Evolutionary conservation across 2,113 vertebrate genomes (phyloP), one percentile per base, ranked within the genome.

Genomic region (Phrynocephalus versicolor): DNA sequence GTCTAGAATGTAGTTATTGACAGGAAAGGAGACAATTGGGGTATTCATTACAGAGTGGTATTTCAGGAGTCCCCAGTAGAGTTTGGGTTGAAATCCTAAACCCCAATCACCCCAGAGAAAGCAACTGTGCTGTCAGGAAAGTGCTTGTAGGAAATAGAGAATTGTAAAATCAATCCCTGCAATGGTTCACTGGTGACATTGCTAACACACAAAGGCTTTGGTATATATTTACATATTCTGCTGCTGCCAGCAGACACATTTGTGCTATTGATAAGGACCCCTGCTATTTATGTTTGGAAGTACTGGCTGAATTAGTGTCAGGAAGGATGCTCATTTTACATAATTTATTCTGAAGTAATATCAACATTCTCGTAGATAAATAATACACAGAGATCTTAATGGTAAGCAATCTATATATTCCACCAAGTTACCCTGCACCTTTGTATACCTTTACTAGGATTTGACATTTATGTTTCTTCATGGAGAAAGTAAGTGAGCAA

Each of bases 81-180:
- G 13, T 55, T n/a, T 79, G 9, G 12, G 3, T 25, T 9, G 35
- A 76, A 79, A 65, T 39, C 41, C 1, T 55, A 80, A 6, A 69
- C 1, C 71, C 0, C 73, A 3, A 45, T 87, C 55, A 80, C 1
- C 12, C 6, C 0, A 1, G 9, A 1, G 0, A 0, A 25, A 55
- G 0, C 1, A 86, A 3, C 33, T 62, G 51, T 77, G 71, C 37
- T 25, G 85, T 41, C 30, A 88, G 8, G 79, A 90, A 73, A 14
- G 37, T 3, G 1, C 35, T n/a, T 84, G 1, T 7, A 86, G 45
- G 77, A 81, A 15, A 37, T 27, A 35, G 55, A 85, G 1, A 9
- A 62, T 58, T 70, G 30, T 3, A n/a, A 88, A 90, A 23, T 74
- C 60, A 33, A 84, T 87, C 15, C 9, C 14, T 65, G 3, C 2